Conservation (phyloP, 2,888 invertebrate species). For the Pollenia griseotomentosa region DNA sequence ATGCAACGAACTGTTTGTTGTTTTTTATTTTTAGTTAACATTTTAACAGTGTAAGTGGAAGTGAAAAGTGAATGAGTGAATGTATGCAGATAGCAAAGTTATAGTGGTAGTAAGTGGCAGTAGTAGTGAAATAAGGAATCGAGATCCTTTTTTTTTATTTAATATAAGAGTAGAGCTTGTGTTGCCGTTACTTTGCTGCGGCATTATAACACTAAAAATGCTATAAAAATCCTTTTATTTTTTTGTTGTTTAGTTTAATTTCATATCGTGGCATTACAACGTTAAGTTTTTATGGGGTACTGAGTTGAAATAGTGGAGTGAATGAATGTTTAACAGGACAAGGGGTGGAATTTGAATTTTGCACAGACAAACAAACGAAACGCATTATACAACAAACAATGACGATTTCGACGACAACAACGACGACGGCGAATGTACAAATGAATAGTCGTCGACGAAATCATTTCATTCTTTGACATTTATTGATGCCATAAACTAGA, state of each 20-base stretch:
- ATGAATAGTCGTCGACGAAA: constrained; percentile 76
- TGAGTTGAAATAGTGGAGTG: constrained; percentile 25
- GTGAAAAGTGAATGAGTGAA: constrained; percentile 30
- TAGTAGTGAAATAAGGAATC: constrained; percentile 58
- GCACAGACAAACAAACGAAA: constrained; percentile 50
- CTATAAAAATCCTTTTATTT: constrained; percentile 73
- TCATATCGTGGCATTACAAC: constrained; percentile 71
- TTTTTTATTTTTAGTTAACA: constrained; percentile 53
- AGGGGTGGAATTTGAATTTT: constrained; percentile 73
- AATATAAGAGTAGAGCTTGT: constrained; percentile 15
- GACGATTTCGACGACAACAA: constrained; percentile 18
- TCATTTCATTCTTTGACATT: constrained; percentile 83
- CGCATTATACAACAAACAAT: constrained; percentile 54
- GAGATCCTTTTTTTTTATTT: constrained; percentile 60
- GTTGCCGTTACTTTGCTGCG: constrained; percentile 58
- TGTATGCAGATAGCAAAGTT: constrained; percentile 52
- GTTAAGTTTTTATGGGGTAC: constrained; percentile 65
- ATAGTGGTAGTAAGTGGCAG: constrained; percentile 39
- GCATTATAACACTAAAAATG: constrained; percentile 73
- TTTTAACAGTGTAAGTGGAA: constrained; percentile 52
- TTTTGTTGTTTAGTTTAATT: constrained; percentile 69
- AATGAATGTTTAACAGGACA: constrained; percentile 24
- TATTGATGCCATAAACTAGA: constrained; percentile 84
- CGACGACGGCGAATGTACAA: constrained; percentile 50
- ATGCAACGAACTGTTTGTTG: constrained; percentile 57